Conservation (phyloP, 2,113 vertebrate genomes). For the Bambusicola thoracicus region DNA sequence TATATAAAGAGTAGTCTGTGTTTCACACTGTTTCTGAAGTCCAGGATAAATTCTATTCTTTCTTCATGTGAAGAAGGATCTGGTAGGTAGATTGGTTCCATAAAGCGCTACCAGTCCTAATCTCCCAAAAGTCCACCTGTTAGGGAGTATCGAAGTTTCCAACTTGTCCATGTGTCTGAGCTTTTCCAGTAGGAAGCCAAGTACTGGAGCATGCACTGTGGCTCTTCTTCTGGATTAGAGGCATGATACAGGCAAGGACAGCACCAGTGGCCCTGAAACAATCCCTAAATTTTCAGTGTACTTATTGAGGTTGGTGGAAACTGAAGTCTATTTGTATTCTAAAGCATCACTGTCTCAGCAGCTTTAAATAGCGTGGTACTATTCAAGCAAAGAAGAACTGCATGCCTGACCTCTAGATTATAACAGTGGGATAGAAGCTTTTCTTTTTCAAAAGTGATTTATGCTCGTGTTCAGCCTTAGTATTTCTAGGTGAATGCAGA, state of each 20-base stretch:
- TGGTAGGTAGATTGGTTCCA: accelerated
- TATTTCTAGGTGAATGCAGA: background rate
- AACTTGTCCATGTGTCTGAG: background rate
- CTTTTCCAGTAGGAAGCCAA: background rate
- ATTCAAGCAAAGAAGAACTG: background rate
- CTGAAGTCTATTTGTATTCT: background rate
- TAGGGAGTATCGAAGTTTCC: background rate
- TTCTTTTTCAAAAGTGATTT: background rate
- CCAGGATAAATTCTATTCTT: background rate
- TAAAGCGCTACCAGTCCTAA: background rate
- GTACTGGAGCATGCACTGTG: background rate
- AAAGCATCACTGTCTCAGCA: background rate
- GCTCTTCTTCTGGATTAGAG: background rate
- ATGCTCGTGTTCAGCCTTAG: background rate
- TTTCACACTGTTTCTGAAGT: background rate
- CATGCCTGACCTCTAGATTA: background rate
- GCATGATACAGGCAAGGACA: background rate
- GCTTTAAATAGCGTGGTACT: background rate
- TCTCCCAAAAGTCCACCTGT: background rate
- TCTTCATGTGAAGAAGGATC: background rate
- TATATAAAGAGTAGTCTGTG: background rate
- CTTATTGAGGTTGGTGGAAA: background rate
- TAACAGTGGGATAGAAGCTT: background rate
- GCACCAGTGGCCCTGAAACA: background rate
- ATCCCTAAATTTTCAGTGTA: background rate